Conservation (phyloP, 1,140 invertebrate genomes). For the Penaeus vannamei region DNA sequence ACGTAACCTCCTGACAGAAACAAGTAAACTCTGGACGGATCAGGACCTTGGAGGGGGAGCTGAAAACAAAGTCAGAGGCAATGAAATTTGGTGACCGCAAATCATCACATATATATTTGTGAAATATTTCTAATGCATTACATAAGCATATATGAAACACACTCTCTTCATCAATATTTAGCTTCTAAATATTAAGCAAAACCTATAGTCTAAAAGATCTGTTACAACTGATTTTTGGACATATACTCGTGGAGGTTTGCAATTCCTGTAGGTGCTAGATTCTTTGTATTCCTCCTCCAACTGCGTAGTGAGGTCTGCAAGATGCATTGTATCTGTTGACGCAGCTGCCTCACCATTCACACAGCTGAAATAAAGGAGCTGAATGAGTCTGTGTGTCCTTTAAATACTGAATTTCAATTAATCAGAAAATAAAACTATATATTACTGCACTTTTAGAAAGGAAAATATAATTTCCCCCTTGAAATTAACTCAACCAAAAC, state of each 20-base stretch:
- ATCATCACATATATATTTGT: background rate
- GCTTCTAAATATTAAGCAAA: background rate
- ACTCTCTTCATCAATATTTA: background rate
- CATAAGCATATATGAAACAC: background rate
- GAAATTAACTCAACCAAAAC: too few species aligned
- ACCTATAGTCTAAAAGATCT: background rate
- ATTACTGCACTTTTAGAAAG: background rate
- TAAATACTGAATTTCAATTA: background rate
- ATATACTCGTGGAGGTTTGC: conserved; percentile 27
- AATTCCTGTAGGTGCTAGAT: conserved; percentile 25
- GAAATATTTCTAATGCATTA: background rate
- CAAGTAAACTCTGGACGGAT: conserved; percentile 50
- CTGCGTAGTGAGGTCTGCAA: conserved; percentile 18
- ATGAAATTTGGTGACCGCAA: background rate
- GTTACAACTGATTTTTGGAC: too few species aligned
- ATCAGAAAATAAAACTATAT: background rate
- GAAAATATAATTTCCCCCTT: too few species aligned
- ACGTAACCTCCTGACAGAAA: conserved; percentile 35
- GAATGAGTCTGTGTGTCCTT: too few species aligned
- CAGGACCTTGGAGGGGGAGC: conserved; percentile 44
- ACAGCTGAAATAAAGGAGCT: background rate
- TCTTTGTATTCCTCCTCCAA: conserved; percentile 42
- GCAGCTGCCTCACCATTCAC: conserved; percentile 45
- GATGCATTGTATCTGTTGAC: conserved; percentile 9
- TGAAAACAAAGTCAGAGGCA: background rate